Base-by-base conservation (phyloP, 2,888 invertebrate species). In the Heliconius erato region DNA sequence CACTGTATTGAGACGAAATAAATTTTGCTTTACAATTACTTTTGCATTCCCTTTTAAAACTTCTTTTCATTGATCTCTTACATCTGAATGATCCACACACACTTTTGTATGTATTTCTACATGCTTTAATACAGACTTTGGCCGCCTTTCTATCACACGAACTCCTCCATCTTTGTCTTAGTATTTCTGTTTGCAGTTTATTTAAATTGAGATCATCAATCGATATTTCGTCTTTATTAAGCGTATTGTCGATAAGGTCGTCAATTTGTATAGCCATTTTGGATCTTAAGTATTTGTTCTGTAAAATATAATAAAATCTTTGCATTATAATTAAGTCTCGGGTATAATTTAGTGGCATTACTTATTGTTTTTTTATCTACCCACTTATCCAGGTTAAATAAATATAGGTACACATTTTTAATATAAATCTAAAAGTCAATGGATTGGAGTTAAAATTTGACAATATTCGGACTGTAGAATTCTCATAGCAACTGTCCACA, bases 31-130 rank as follows among this genome's bases (percentile, higher is more conserved):
- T 88, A 79, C 93, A 93, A 44, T 85, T 85, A 0, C 32, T 82
- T 65, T 89, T 90, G 77, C 93, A 93, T 63, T 88, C 84, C 35
- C 85, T 90, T 80, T 88, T 92, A 2, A 91, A 88, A 1, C 77
- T 74, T 2, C 79, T 88, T 74, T 89, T 92, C 84, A 91, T 85
- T 12, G 84, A 86, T 2, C 67, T 86, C 3, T 80, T 88, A 77
- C 92, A 93, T 12, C 82, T 83, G 63, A 87, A 90, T 0, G 84
- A 79, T 0, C 59, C 12, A 54, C 92, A 93, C 0, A 87, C 85
- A 19, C 81, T 84, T 63, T 86, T 89, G 9, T 83, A 83, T 0
- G 91, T 89, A 2, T 40, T 80, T 9, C 40, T 72, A 44, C 92
- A 91, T 0, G 91, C 91, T 28, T 89, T 89, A 7, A 40, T 85